phyloP scores from a whole-genome alignment of 2,797 vertebrate species.

The Liparis tanakae region DNA sequence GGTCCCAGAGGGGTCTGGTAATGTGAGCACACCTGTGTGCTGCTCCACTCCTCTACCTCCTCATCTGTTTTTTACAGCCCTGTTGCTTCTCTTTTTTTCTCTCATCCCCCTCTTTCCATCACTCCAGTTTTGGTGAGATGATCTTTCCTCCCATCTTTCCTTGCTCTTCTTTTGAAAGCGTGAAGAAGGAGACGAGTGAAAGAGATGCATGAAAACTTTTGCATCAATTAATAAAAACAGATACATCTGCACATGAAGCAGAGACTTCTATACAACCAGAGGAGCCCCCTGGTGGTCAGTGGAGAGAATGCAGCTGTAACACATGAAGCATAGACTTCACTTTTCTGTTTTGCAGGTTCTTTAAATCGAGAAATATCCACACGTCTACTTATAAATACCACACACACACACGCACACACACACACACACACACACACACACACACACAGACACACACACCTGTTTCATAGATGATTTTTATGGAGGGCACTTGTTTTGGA shows the following conservation, averaged over 20 bases:
- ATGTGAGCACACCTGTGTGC: not conserved
- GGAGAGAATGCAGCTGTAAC: not conserved
- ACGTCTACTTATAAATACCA: not conserved
- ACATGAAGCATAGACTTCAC: not conserved
- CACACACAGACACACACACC: slow-evolving; percentile 4
- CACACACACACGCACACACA: not conserved
- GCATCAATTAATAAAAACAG: no score
- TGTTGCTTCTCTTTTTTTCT: not conserved
- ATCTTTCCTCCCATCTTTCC: not conserved
- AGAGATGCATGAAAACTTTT: no score
- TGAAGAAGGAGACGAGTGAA: not conserved
- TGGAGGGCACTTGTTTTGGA: not conserved
- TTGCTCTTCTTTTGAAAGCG: not conserved
- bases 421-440: slow-evolving; percentile 2
- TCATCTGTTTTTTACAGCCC: slow-evolving; percentile 7
- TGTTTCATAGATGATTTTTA: slow-evolving; percentile 20
- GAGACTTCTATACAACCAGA: not conserved
- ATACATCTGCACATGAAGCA: not conserved
- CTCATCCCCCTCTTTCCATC: slow-evolving; percentile 12
- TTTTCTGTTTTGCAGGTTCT: not conserved
- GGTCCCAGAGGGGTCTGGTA: no score
- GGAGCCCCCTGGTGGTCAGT: not conserved
- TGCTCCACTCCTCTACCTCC: not conserved
- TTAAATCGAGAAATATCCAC: not conserved
- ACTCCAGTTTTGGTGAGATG: slow-evolving; percentile 25